These are phyloP conservation scores for Coendou prehensilis DNA, from an alignment of 2,797 vertebrate species.

Conservation along the genomic window DNA sequence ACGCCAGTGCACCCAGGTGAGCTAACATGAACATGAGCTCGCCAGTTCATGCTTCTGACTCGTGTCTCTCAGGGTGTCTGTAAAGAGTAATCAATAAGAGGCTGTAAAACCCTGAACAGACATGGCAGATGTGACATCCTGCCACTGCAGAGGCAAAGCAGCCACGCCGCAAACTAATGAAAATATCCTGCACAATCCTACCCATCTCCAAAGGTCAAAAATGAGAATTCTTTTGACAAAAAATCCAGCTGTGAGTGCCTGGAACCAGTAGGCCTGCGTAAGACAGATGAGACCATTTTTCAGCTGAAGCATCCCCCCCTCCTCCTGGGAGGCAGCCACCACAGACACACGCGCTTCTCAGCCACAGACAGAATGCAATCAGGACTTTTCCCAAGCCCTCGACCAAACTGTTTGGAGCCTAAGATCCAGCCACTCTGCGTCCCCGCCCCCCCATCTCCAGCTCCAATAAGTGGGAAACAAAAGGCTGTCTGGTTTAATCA, in stretches of 20 bases:
- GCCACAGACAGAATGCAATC: neutral
- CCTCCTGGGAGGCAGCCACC: conserved; percentile 41
- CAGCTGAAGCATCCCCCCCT: conserved; percentile 43
- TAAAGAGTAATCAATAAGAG: conserved; percentile 69
- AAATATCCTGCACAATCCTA: conserved; percentile 63
- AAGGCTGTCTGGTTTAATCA: conserved; percentile 23
- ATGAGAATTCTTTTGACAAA: conserved; percentile 55
- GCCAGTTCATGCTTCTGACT: conserved; percentile 8
- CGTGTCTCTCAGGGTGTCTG: conserved; percentile 16
- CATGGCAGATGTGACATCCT: conserved; percentile 67
- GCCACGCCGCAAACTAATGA: conserved; percentile 73
- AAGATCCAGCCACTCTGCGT: neutral
- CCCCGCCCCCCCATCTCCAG: neutral
- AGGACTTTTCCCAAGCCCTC: conserved; percentile 46
- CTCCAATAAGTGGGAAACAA: neutral
- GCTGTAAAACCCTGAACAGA: conserved; percentile 58
- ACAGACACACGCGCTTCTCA: conserved; percentile 59
- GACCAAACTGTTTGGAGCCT: neutral
- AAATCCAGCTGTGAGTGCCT: conserved; percentile 64
- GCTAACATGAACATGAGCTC: neutral
- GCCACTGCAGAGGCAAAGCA: conserved; percentile 77
- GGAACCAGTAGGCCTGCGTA: conserved; percentile 63
- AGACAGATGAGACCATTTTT: conserved; percentile 77
- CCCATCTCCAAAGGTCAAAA: conserved; percentile 67
- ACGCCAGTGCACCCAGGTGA: neutral